A percentile compares a stretch with the other conserved stretches of the same genome.
Conservation (phyloP, 2,113 vertebrate genomes). For the Junco hyemalis region DNA sequence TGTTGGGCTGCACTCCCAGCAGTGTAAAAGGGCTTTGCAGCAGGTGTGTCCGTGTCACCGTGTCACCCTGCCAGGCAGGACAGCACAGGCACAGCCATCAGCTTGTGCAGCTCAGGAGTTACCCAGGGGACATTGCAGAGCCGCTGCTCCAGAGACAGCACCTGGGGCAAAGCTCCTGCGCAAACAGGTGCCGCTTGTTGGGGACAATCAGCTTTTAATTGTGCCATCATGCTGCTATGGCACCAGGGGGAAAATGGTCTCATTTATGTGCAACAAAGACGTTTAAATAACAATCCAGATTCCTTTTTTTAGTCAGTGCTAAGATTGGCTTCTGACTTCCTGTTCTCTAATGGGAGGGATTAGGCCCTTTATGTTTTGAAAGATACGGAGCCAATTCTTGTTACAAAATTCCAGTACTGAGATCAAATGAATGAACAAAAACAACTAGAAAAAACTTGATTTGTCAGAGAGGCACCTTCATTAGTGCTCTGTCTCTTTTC, state of each 20-base stretch:
- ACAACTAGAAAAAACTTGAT: neutral
- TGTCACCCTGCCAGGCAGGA: neutral
- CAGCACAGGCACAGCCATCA: neutral
- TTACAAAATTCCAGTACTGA: constrained; percentile 16
- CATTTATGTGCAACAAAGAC: neutral
- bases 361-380: constrained; percentile 36
- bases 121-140: neutral
- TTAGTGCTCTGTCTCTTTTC: neutral
- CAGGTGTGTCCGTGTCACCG: neutral
- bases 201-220: neutral
- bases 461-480: constrained; percentile 18
- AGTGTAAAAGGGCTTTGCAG: neutral
- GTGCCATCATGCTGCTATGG: neutral
- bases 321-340: constrained; percentile 47
- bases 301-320: neutral
- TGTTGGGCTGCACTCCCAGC: neutral
- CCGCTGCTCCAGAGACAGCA: neutral
- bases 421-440: constrained; percentile 25
- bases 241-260: neutral
- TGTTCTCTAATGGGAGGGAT: constrained; percentile 23
- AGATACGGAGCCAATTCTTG: neutral
- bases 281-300: constrained; percentile 15
- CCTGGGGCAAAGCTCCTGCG: neutral
- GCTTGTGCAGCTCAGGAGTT: neutral
- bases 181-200: neutral